A percentile compares a stretch with the other conserved stretches of the same genome.
Evolutionary conservation across 2,888 invertebrate species (phyloP).

Genomic region (Pycnomerus fuliginosus): DNA sequence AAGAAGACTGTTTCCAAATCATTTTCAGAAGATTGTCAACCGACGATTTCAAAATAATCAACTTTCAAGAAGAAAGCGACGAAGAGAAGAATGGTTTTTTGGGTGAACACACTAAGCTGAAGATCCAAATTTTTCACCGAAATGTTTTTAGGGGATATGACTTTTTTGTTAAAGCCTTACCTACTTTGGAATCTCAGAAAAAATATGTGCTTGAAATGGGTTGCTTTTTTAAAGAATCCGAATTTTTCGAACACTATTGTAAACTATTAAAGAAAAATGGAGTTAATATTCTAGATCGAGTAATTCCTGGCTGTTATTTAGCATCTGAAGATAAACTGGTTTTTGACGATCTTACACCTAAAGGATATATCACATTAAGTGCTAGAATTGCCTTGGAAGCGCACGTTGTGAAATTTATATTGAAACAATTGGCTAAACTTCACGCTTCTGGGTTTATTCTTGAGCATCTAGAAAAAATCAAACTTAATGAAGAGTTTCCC

Average conservation of each 20-base stretch:
- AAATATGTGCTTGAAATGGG: slow-evolving; percentile 53
- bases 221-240: slow-evolving; percentile 55
- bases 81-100: slow-evolving; percentile 31
- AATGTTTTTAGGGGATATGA: slow-evolving; percentile 30
- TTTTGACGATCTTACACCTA: slow-evolving; percentile 45
- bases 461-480: too few species aligned
- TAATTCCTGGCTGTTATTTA: slow-evolving; percentile 46
- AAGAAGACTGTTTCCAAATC: slow-evolving; percentile 17
- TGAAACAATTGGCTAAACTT: slow-evolving; percentile 35
- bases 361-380: slow-evolving; percentile 36
- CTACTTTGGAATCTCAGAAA: slow-evolving; percentile 55
- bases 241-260: slow-evolving; percentile 52
- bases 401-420: slow-evolving; percentile 29
- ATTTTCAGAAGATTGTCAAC: slow-evolving; percentile 14
- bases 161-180: slow-evolving; percentile 64
- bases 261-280: slow-evolving; percentile 46
- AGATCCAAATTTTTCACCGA: slow-evolving; percentile 12
- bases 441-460: slow-evolving; percentile 45
- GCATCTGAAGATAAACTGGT: slow-evolving; percentile 41
- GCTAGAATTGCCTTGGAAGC: slow-evolving; percentile 26
- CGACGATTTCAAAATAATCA: slow-evolving; percentile 9
- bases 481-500: too few species aligned
- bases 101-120: slow-evolving; percentile 33
- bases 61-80: slow-evolving; percentile 14
- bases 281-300: slow-evolving; percentile 32